Conservation (phyloP, 2,113 vertebrate genomes). For the Ursus arctos region DNA sequence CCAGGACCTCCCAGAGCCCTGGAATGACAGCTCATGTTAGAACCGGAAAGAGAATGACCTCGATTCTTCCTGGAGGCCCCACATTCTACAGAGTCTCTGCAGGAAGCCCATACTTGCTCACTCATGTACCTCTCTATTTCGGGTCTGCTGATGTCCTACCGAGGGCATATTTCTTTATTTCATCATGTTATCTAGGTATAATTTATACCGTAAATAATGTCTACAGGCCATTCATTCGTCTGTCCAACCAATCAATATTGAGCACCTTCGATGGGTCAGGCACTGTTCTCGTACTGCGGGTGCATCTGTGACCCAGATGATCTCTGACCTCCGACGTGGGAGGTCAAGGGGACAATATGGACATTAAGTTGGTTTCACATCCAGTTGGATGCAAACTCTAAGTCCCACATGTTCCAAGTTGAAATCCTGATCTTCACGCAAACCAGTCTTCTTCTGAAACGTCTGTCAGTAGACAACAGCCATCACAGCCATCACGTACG, state of each 20-base stretch:
- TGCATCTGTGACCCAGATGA: background rate
- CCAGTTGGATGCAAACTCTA: background rate
- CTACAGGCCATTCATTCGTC: background rate
- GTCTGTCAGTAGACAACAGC: background rate
- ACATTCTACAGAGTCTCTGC: background rate
- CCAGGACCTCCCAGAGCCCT: background rate
- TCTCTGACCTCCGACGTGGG: background rate
- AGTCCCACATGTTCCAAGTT: background rate
- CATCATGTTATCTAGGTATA: background rate
- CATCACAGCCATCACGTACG: background rate
- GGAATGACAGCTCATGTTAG: background rate
- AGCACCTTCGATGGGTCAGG: background rate
- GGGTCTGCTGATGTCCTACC: background rate
- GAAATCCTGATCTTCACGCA: background rate
- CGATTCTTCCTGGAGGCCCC: background rate
- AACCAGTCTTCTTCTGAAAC: constrained; percentile 22
- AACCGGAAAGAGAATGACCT: constrained; percentile 65
- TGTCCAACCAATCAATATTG: background rate
- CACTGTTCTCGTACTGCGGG: background rate
- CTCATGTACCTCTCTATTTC: background rate
- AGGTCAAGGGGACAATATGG: background rate
- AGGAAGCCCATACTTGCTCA: background rate
- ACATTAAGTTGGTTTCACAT: background rate
- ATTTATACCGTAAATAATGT: background rate
- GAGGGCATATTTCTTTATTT: background rate